Conservation (phyloP, 1,140 invertebrate species). For the Caenorhabditis inopinata region DNA sequence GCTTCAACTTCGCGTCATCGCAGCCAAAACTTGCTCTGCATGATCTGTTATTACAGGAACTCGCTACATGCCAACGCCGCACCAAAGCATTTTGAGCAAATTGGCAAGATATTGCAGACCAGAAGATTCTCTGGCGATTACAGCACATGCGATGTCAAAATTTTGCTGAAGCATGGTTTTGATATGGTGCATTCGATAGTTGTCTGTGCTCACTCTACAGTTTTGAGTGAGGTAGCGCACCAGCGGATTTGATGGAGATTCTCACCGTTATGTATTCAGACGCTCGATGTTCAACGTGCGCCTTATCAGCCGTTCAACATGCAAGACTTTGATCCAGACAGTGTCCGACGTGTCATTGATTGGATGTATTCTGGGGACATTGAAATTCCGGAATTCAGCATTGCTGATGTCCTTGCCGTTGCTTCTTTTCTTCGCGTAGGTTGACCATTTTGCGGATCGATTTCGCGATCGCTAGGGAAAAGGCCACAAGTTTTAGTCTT, state of each 20-base stretch:
- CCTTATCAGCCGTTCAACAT: not conserved
- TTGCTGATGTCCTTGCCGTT: conserved; percentile 13
- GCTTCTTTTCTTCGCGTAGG: not conserved
- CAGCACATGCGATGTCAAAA: not conserved
- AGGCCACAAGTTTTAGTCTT: too few relatives aligned
- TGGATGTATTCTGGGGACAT: conserved; percentile 21
- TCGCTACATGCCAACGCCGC: conserved; percentile 2
- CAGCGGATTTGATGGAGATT: too few relatives aligned
- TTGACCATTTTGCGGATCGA: too few relatives aligned
- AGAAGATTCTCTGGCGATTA: not conserved
- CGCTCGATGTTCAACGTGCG: not conserved
- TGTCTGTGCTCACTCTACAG: not conserved
- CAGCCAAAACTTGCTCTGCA: not conserved
- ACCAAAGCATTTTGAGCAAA: not conserved
- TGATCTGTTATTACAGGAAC: not conserved
- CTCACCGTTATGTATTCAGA: too few relatives aligned
- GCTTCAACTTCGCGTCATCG: too few relatives aligned
- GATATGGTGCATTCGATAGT: conserved; percentile 23
- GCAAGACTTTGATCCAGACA: not conserved
- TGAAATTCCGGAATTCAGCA: not conserved
- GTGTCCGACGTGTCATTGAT: not conserved
- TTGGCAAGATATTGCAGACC: not conserved
- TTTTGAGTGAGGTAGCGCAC: not conserved
- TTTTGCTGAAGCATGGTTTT: not conserved
- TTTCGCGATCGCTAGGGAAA: too few relatives aligned